Percentiles rank a stretch among this genome's conserved stretches.
Conservation (phyloP, 2,113 vertebrate species). For the Gavialis gangeticus region DNA sequence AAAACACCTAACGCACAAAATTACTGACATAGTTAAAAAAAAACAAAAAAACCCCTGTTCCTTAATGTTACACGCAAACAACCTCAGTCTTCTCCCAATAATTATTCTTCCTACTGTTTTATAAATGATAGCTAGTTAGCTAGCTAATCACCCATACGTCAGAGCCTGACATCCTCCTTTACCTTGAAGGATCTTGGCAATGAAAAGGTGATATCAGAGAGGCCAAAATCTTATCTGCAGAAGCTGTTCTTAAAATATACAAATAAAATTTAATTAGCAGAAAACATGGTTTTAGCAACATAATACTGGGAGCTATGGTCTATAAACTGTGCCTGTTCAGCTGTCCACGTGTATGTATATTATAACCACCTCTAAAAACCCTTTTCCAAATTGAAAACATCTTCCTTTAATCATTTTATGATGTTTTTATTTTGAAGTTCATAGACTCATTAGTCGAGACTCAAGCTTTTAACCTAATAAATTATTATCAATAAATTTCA, state of each 20-base stretch:
- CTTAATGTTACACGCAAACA: too few species aligned
- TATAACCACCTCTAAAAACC: not conserved
- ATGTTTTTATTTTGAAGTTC: not conserved
- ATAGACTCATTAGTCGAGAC: not conserved
- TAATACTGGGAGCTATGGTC: not conserved
- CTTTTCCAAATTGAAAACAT: not conserved
- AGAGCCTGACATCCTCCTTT: not conserved
- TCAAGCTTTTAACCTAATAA: not conserved
- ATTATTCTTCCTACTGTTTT: too few species aligned
- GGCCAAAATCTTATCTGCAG: not conserved
- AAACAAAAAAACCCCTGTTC: too few species aligned
- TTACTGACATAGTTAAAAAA: too few species aligned
- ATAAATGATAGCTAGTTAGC: too few species aligned
- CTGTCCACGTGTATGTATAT: not conserved
- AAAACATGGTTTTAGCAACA: not conserved
- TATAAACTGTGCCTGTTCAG: fast-evolving
- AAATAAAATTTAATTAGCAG: not conserved
- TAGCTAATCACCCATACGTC: not conserved
- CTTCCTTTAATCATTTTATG: not conserved
- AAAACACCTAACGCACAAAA: too few species aligned
- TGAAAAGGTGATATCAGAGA: not conserved
- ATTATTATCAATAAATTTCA: not conserved
- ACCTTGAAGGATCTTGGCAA: not conserved
- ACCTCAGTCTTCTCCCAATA: too few species aligned
- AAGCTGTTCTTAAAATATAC: not conserved